Evolutionary conservation across 2,797 vertebrate genomes (phyloP), one percentile per base, ranked within the genome.

Genomic region (Enteromius radiatus): DNA sequence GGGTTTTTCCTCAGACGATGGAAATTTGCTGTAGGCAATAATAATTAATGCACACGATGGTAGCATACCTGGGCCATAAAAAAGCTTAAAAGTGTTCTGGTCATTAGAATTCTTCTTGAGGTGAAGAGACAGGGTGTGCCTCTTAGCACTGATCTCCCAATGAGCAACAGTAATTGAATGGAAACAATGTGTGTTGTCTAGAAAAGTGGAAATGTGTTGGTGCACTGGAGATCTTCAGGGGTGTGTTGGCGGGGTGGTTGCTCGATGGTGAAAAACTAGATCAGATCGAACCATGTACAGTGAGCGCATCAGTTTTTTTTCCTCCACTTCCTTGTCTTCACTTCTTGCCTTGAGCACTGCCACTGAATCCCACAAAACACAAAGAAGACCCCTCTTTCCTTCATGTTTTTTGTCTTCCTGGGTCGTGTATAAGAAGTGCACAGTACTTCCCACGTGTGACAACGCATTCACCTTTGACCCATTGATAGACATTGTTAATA

Each of bases 401-500:
- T 52, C 19, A 74, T 23, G 19, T 49, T 71, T 26, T 54, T 74
- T 74, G 31, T 74, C 70, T 73, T 73, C 7, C 19, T 33, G 70
- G n/a, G 45, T 31, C 12, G 21, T 33, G 9, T 47, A 12, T 0
- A 4, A 47, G 19, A 65, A 47, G 19, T 1, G 0, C 28, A 68
- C 5, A 1, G 14, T 21, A 56, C 36, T 38, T 54, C 65, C 23
- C 33, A 69, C 1, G 5, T 69, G 36, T 7, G 19, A 70, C 36
- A 41, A 70, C 7, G 0, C 0, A 5, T 31, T 80, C 47, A 74
- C 86, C 71, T 63, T 81, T 23, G 82, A 88, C 85, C 84, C 80
- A 90, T 89, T 87, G 85, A 89, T 90, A 82, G 79, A 83, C 90
- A 82, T 91, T 83, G 47, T 84, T 76, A 86, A 92, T 90, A 87